Evolutionary conservation across 1,140 invertebrate species (phyloP).

Genomic region (Bombus confusus): DNA sequence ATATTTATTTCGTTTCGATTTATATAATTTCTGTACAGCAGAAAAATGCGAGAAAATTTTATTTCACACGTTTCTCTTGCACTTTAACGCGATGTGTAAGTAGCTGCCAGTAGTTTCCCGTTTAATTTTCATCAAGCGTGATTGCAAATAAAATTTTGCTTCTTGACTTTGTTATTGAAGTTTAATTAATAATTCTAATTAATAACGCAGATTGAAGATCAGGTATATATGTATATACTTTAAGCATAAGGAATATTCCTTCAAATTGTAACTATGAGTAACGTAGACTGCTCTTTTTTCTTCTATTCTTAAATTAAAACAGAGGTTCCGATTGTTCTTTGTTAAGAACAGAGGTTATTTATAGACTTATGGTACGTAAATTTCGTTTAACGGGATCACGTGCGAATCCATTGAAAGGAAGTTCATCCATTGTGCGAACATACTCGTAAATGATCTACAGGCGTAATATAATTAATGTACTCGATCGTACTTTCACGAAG

Average conservation of each 20-base stretch:
- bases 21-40: background rate
- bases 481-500: slow-evolving; percentile 68
- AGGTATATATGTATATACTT: background rate
- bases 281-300: too few species aligned
- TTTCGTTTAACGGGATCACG: slow-evolving; percentile 7
- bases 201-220: background rate
- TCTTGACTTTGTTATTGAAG: too few species aligned
- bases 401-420: slow-evolving; percentile 18
- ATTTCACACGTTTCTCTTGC: too few species aligned
- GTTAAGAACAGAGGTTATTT: slow-evolving; percentile 1
- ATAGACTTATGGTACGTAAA: background rate
- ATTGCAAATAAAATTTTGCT: too few species aligned
- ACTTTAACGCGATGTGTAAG: too few species aligned
- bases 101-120: too few species aligned
- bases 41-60: too few species aligned
- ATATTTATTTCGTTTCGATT: background rate
- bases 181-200: background rate
- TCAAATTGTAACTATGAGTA: background rate
- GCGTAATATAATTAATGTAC: slow-evolving; percentile 60
- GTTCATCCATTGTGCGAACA: slow-evolving; percentile 10
- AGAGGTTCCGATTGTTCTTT: background rate
- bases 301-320: background rate
- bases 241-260: background rate
- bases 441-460: slow-evolving; percentile 32
- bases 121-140: too few species aligned